Evolutionary conservation across 1,140 invertebrate genomes (phyloP), one percentile per base, ranked within the genome.

Genomic region (Battus philenor): DNA sequence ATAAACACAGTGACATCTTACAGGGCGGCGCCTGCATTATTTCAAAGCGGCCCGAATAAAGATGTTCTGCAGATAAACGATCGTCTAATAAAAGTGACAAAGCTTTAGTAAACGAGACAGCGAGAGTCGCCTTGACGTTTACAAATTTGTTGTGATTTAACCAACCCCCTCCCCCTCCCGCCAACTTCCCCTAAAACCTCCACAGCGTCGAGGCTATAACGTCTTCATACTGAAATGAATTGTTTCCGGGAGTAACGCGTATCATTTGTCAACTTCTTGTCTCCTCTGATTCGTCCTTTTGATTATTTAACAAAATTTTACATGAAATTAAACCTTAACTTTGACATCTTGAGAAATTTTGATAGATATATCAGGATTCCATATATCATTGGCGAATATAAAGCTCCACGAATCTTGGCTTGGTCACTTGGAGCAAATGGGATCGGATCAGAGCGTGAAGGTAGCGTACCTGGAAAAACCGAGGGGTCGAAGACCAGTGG

Each of bases 131-230:
- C 11, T 10, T 4, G 32, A 34, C 32, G 20, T 2, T 9, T 15
- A 34, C 32, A 34, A 34, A 34, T 34, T 34, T 34, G 32, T 34
- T 34, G 32, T 17, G 32, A 34, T 34, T 34, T 34, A 34, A 17
- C 11, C 32, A n/a, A n/a, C n/a, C n/a, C n/a, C n/a, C n/a, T n/a
- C 31, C 12, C 31, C 31, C 31, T 33, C 6, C 8, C 2, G 31
- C 31, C 17, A 16, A 13, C 3, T 16, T 16, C 31, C 31, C 8
- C 13, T n/a, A n/a, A n/a, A n/a, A 9, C 9, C 1, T 24, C 13
- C 13, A 8, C 13, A 12, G 18, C 18, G 18, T 6, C 18, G 18
- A 6, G 18, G 17, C 17, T 34, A 18, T 34, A 34, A 34, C 20
- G 17, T 34, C 32, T 34, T 34, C 32, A 34, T 34, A 17, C 2